Conservation (phyloP, 2,888 invertebrate genomes). For the Drosophila anomalata region DNA sequence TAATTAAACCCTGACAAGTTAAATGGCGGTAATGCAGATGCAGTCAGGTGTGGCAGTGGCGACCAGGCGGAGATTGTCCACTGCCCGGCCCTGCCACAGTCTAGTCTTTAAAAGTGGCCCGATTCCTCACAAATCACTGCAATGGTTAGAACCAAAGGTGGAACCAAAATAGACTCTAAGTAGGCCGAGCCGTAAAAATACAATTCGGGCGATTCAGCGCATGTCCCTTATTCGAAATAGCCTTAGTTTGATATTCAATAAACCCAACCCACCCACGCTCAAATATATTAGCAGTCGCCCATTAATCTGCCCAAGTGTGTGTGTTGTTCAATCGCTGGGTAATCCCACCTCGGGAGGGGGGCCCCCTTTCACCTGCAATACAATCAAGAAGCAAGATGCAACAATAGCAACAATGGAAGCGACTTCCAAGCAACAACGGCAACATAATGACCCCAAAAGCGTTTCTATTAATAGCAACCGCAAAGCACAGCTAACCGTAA, state of each 20-base stretch:
- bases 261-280: constrained; percentile 18
- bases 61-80: neutral
- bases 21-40: neutral
- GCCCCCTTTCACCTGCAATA: constrained; percentile 1
- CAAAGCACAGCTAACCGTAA: constrained; percentile 61
- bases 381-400: constrained; percentile 14
- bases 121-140: too few species aligned
- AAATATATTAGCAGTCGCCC: constrained; percentile 12
- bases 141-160: neutral
- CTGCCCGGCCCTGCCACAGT: too few species aligned
- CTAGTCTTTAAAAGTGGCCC: too few species aligned
- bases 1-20: constrained; percentile 12
- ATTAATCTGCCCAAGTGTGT: neutral
- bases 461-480: constrained; percentile 65
- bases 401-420: constrained; percentile 11
- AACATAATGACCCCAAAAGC: constrained; percentile 71
- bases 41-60: neutral
- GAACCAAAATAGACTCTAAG: neutral
- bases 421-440: constrained; percentile 36
- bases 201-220: neutral
- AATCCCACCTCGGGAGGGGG: neutral
- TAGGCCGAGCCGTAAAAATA: neutral
- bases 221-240: too few species aligned
- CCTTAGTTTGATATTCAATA: neutral
- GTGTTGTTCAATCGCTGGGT: neutral